A percentile compares a stretch with the other conserved stretches of the same genome.
These are phyloP conservation scores for Muscina levida DNA, from an alignment of 2,888 invertebrate genomes.

Conservation along the genomic window DNA sequence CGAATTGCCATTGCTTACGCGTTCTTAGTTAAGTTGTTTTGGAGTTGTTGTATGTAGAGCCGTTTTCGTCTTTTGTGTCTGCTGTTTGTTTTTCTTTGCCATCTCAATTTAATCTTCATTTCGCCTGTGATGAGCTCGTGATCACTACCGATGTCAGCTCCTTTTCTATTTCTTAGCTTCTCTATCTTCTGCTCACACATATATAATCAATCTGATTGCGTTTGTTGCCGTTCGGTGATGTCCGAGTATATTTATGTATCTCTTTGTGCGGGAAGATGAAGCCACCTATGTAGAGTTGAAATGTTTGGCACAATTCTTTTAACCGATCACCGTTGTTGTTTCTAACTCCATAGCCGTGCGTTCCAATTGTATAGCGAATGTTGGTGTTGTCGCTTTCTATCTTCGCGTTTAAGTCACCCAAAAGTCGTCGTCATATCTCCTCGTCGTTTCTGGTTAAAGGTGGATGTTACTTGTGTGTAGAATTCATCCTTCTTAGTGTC, in stretches of 20 bases:
- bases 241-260: constrained; percentile 1
- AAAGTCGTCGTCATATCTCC: background rate
- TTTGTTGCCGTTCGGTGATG: background rate
- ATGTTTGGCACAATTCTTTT: background rate
- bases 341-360: background rate
- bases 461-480: background rate
- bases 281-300: background rate
- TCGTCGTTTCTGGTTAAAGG: too few species aligned
- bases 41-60: too few species aligned
- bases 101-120: too few species aligned
- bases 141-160: too few species aligned
- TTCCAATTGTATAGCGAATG: background rate
- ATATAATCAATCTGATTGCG: background rate
- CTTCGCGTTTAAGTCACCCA: background rate
- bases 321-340: constrained; percentile 6
- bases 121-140: too few species aligned
- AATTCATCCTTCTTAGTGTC: background rate
- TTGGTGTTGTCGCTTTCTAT: background rate
- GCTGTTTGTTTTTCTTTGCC: too few species aligned
- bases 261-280: constrained; percentile 15
- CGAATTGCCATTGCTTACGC: too few species aligned
- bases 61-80: too few species aligned
- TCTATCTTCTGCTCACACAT: background rate
- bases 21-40: too few species aligned
- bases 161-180: too few species aligned